phyloP scores from a whole-genome alignment of 2,113 vertebrate genomes.

The Tichodroma muraria region DNA sequence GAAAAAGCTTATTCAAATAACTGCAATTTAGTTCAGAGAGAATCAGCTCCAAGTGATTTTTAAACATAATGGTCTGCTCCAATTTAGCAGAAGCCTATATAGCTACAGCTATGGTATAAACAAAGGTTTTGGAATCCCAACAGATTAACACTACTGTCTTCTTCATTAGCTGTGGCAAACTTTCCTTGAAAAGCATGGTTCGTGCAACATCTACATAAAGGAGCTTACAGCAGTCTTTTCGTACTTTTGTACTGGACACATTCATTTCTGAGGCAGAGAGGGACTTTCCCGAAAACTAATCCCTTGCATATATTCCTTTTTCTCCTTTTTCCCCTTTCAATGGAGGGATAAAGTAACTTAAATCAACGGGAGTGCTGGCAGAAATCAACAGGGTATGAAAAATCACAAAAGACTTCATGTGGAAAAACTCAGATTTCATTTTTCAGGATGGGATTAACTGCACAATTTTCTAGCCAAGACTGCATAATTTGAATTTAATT shows the following conservation, averaged over 20 bases:
- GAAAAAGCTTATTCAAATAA: not conserved
- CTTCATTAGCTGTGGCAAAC: not conserved
- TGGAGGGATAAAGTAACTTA: not conserved
- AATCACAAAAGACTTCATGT: conserved; percentile 17
- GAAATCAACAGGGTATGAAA: conserved; percentile 39
- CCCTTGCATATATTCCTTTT: not conserved
- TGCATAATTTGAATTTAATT: conserved; percentile 63
- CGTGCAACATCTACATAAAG: not conserved
- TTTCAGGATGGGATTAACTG: conserved; percentile 29
- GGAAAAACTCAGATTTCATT: conserved; percentile 45
- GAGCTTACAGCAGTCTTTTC: not conserved
- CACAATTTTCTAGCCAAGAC: conserved; percentile 55
- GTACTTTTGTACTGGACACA: not conserved
- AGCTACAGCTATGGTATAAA: not conserved
- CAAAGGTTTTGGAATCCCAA: not conserved
- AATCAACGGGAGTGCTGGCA: conserved; percentile 1
- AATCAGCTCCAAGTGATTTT: not conserved
- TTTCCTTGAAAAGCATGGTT: not conserved
- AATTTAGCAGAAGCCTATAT: not conserved
- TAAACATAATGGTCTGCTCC: not conserved
- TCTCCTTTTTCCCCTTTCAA: not conserved
- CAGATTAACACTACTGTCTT: not conserved
- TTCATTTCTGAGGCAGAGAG: not conserved
- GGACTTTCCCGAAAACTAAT: not conserved
- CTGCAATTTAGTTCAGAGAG: not conserved